Conservation (phyloP, 2,888 invertebrate species). For the Pyralis farinalis region DNA sequence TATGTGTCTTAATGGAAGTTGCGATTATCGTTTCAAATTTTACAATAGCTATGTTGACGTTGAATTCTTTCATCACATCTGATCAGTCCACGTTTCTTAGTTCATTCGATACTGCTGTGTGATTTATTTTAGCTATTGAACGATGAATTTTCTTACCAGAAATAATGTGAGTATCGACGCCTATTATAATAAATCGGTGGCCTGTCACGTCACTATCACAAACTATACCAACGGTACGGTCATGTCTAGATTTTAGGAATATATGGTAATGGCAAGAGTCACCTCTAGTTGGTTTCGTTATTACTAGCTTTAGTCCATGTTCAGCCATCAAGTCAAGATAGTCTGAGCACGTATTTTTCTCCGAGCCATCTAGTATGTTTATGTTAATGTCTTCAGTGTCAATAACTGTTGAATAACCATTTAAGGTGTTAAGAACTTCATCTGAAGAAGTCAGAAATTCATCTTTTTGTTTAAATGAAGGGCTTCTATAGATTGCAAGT, state of each 20-base stretch:
- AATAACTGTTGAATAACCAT: background rate
- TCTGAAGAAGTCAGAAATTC: background rate
- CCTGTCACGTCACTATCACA: no score
- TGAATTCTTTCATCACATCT: background rate
- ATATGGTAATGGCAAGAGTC: no score
- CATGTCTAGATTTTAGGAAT: no score
- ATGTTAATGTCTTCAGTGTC: background rate
- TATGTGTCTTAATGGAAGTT: background rate
- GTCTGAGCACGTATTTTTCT: background rate
- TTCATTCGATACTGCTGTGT: conserved; percentile 1
- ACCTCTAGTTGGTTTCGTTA: no score
- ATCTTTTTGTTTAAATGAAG: background rate
- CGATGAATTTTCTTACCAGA: no score
- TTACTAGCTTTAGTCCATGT: background rate
- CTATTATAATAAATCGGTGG: no score
- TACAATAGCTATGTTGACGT: background rate
- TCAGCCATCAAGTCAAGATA: no score
- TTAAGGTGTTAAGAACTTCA: no score
- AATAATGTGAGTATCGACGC: no score
- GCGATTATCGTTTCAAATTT: background rate
- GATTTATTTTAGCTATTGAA: background rate
- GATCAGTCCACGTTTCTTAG: background rate
- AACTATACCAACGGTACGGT: no score
- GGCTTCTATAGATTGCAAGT: no score
- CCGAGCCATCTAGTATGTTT: no score